Conservation (phyloP, 2,797 vertebrate species). For the Coilia nasus region DNA sequence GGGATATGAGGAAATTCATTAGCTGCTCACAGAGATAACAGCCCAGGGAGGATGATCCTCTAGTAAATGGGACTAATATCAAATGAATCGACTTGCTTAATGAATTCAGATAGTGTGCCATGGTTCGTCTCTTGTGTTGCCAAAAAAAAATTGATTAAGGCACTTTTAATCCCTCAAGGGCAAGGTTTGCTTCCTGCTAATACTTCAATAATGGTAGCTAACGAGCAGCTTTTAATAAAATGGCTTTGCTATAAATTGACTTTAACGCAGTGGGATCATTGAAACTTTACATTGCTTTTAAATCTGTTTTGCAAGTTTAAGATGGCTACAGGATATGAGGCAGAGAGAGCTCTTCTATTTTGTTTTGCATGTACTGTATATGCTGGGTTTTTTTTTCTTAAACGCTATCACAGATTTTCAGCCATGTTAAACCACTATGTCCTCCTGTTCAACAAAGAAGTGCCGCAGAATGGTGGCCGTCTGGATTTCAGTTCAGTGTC, state of each 20-base stretch:
- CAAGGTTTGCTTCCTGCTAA: neutral
- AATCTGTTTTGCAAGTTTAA: neutral
- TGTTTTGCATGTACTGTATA: neutral
- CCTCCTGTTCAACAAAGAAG: neutral
- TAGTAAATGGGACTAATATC: conserved; percentile 19
- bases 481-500: neutral
- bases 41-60: neutral
- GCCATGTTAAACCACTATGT: neutral
- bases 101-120: neutral
- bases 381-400: neutral
- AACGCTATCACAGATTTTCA: neutral
- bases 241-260: neutral
- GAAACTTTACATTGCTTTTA: neutral
- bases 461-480: neutral
- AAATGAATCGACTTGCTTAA: neutral
- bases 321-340: neutral
- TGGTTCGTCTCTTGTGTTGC: neutral
- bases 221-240: neutral
- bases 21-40: neutral
- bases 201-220: neutral
- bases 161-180: neutral
- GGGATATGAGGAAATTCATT: conserved; percentile 17
- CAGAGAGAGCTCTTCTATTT: neutral
- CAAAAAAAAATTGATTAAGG: neutral
- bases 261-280: neutral